Conservation (phyloP, 2,797 vertebrate species). For the Todus mexicanus region DNA sequence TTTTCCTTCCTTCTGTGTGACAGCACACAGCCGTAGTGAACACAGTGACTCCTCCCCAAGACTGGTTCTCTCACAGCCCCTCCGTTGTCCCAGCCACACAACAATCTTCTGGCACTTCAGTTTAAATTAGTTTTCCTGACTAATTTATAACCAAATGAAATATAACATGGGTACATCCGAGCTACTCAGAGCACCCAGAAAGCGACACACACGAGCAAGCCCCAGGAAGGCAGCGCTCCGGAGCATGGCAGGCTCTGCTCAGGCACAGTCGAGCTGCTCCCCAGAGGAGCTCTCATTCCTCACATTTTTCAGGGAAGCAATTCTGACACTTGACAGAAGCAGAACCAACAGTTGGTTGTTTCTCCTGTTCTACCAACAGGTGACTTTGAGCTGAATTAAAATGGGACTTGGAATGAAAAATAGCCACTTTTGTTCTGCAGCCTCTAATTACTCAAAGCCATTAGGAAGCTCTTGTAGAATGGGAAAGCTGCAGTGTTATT, state of each 20-base stretch:
- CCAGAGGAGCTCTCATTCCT: background rate
- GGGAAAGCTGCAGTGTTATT: background rate
- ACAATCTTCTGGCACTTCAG: background rate
- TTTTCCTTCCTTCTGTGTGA: background rate
- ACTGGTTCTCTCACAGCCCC: background rate
- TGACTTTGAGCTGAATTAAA: slow-evolving; percentile 33
- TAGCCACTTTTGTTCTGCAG: background rate
- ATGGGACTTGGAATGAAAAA: background rate
- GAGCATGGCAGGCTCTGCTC: background rate
- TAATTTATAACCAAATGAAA: background rate
- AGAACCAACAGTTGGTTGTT: background rate
- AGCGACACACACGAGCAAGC: background rate
- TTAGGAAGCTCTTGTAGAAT: background rate
- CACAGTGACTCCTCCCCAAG: background rate
- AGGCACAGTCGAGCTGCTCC: background rate
- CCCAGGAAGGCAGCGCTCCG: background rate
- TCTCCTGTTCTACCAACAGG: background rate
- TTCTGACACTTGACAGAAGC: background rate
- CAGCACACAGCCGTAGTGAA: background rate
- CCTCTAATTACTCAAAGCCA: background rate
- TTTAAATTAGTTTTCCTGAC: background rate
- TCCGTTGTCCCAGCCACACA: fast-evolving
- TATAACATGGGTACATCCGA: background rate
- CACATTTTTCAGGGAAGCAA: background rate
- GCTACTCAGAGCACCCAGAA: background rate